Evolutionary conservation across 2,888 invertebrate genomes (phyloP).

Genomic region (Pachymerium ferrugineum): DNA sequence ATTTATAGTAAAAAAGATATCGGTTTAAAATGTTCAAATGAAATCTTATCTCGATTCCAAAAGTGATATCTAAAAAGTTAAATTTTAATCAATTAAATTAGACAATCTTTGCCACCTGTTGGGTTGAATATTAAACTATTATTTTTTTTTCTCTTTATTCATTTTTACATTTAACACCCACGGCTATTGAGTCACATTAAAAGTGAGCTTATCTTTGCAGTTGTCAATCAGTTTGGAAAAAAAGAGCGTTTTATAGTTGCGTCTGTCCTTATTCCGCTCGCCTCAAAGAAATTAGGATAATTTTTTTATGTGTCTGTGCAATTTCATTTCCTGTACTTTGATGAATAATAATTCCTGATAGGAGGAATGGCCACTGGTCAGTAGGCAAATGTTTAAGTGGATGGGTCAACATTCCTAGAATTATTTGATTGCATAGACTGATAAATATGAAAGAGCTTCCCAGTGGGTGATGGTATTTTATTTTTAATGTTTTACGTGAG

Average conservation of each 20-base stretch:
- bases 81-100: neutral
- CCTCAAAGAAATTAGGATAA: neutral
- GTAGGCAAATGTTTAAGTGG: neutral
- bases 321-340: neutral
- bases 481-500: too few relatives aligned
- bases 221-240: neutral
- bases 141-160: neutral
- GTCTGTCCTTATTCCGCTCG: neutral
- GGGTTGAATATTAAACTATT: neutral
- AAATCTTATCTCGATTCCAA: too few relatives aligned
- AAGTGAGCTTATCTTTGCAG: conserved; percentile 3
- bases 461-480: neutral
- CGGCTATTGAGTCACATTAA: neutral
- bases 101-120: neutral
- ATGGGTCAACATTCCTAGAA: conserved; percentile 3
- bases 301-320: neutral
- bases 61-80: neutral
- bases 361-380: neutral
- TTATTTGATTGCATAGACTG: neutral
- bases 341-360: conserved; percentile 2
- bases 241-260: neutral
- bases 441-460: neutral
- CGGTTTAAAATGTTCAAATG: too few relatives aligned
- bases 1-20: too few relatives aligned
- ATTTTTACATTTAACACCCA: neutral